Conservation (phyloP, 2,888 invertebrate species). For the Andrena praecox region DNA sequence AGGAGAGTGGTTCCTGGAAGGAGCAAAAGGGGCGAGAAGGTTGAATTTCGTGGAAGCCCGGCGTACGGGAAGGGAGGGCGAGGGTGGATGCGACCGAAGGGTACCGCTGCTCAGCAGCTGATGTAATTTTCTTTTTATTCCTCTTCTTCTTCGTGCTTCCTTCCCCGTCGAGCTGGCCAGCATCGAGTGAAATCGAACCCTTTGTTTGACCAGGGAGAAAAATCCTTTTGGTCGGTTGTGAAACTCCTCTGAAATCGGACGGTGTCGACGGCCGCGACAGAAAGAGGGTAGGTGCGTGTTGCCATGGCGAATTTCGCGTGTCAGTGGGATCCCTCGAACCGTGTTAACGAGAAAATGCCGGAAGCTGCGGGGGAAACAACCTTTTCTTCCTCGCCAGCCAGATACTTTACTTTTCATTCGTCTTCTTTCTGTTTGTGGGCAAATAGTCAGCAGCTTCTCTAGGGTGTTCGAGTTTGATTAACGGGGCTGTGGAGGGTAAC, state of each 20-base stretch:
- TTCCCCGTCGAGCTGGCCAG: background rate
- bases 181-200: slow-evolving; percentile 59
- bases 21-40: slow-evolving; percentile 43
- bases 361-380: slow-evolving; percentile 23
- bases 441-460: background rate
- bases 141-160: slow-evolving; percentile 9
- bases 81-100: slow-evolving; percentile 15
- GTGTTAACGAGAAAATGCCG: slow-evolving; percentile 55
- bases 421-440: background rate
- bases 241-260: slow-evolving; percentile 48
- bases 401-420: slow-evolving; percentile 13
- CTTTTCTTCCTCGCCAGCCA: background rate
- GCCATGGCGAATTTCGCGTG: slow-evolving; percentile 58
- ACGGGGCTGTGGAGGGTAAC: background rate
- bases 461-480: slow-evolving; percentile 14
- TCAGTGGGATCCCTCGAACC: slow-evolving; percentile 53
- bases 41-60: slow-evolving; percentile 42
- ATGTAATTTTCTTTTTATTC: slow-evolving; percentile 47
- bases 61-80: background rate
- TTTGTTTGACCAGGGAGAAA: slow-evolving; percentile 61
- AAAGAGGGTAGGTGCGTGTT: slow-evolving; percentile 34
- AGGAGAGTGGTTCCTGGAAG: slow-evolving; percentile 38
- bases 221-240: slow-evolving; percentile 40
- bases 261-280: slow-evolving; percentile 14
- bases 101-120: slow-evolving; percentile 54